Evolutionary conservation across 2,113 vertebrate genomes (phyloP).

Genomic region (Agelaius phoeniceus): DNA sequence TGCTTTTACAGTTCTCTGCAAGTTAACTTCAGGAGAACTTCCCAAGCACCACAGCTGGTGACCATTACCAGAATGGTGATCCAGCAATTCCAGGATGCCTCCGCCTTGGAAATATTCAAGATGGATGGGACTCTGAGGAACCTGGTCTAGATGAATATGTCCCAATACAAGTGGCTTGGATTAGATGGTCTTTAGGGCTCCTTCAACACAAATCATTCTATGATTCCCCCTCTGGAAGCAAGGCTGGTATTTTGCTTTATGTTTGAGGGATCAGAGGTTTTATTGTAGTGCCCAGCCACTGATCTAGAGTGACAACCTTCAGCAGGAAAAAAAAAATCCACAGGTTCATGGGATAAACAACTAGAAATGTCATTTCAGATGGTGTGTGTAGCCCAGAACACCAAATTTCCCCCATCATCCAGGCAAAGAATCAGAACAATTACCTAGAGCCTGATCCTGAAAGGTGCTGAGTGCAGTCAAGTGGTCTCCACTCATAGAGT

Average conservation of each 20-base stretch:
- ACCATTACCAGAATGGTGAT: neutral
- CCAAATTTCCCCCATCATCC: neutral
- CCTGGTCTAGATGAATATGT: neutral
- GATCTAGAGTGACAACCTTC: neutral
- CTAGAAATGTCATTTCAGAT: neutral
- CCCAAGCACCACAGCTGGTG: neutral
- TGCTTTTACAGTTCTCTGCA: neutral
- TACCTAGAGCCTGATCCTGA: constrained; percentile 38
- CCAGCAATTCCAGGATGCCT: neutral
- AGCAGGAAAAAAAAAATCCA: neutral
- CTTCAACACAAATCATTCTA: neutral
- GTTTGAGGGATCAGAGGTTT: neutral
- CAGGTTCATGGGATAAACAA: accelerated
- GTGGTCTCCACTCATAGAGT: neutral
- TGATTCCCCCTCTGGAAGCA: neutral
- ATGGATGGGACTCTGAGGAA: neutral
- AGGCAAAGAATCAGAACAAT: neutral
- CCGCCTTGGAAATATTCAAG: neutral
- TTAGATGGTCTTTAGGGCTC: neutral
- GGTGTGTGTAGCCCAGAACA: neutral
- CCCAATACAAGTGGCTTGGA: accelerated
- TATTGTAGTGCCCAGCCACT: neutral
- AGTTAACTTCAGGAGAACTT: neutral
- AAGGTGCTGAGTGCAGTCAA: constrained; percentile 33
- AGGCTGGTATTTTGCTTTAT: neutral